Conservation (phyloP, 92 coral and sea anemone genomes). For the Actinostola sp. region DNA sequence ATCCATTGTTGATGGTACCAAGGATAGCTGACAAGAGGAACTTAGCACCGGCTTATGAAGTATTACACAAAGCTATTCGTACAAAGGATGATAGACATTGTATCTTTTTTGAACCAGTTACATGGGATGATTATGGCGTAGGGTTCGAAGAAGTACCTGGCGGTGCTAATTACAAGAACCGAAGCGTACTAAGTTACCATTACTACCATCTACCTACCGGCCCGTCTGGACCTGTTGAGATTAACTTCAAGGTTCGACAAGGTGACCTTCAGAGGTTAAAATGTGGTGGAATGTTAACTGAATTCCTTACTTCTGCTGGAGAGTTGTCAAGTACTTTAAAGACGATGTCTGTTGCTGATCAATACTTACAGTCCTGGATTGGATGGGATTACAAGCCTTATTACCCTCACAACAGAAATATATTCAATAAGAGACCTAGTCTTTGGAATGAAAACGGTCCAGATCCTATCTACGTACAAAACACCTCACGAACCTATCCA, state of each 20-base stretch:
- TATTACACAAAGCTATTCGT: conserved; percentile 80
- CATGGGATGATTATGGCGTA: conserved; percentile 96
- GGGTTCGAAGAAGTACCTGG: conserved; percentile 93
- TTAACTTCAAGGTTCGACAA: conserved; percentile 69
- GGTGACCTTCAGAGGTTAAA: conserved; percentile 64
- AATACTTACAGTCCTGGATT: conserved; percentile 85
- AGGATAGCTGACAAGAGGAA: conserved; percentile 79
- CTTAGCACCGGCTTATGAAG: conserved; percentile 92
- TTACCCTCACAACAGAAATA: conserved; percentile 46
- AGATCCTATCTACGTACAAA: conserved; percentile 72
- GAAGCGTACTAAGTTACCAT: conserved; percentile 92
- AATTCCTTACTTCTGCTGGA: conserved; percentile 58
- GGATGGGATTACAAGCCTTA: conserved; percentile 94
- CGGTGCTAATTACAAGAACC: conserved; percentile 78
- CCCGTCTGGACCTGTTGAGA: conserved; percentile 60
- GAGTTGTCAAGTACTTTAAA: conserved; percentile 51
- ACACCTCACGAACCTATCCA: conserved; percentile 90
- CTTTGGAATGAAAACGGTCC: conserved; percentile 76
- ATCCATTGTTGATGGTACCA: conserved; percentile 83
- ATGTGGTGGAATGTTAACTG: conserved; percentile 97
- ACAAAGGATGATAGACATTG: conserved; percentile 80
- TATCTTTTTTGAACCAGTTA: conserved; percentile 90
- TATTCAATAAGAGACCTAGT: conserved; percentile 17
- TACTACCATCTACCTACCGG: conserved; percentile 69
- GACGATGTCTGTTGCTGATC: conserved; percentile 83